Conservation (phyloP, 2,888 invertebrate species). For the Magallana nippona region DNA sequence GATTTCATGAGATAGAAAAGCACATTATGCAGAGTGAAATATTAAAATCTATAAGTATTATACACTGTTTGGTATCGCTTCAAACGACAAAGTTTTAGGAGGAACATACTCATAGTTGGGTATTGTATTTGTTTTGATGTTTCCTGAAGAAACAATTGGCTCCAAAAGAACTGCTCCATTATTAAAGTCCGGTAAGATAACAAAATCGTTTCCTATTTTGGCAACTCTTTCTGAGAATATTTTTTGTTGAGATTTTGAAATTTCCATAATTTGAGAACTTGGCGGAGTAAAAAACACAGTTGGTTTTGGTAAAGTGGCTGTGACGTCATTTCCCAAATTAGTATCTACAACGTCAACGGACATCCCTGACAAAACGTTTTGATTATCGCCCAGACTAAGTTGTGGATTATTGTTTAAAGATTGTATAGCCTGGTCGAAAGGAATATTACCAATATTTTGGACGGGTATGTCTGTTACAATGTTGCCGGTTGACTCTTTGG, state of each 20-base stretch:
- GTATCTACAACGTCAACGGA: not conserved
- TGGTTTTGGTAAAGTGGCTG: not conserved
- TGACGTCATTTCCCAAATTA: not conserved
- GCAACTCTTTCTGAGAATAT: not conserved
- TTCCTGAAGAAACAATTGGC: not conserved
- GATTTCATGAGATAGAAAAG: not conserved
- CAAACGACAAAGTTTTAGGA: not conserved
- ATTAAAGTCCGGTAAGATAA: not conserved
- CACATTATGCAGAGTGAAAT: not conserved
- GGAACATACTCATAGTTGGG: slow-evolving; percentile 14
- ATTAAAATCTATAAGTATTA: not conserved
- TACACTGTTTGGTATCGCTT: not conserved
- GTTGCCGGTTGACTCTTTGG: not conserved
- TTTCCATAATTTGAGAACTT: not conserved
- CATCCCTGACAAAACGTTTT: not conserved
- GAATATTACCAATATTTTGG: slow-evolving; percentile 6
- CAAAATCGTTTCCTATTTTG: slow-evolving; percentile 6
- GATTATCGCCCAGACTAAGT: not conserved
- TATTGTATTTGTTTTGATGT: slow-evolving; percentile 1
- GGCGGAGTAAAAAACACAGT: slow-evolving; percentile 11
- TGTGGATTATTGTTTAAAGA: slow-evolving; percentile 12
- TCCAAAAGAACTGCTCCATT: slow-evolving; percentile 18
- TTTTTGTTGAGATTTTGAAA: not conserved
- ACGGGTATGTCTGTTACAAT: not conserved
- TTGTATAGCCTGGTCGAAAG: not conserved